Evolutionary conservation across 2,113 vertebrate species (phyloP).

Genomic region (Sylvietta virens): DNA sequence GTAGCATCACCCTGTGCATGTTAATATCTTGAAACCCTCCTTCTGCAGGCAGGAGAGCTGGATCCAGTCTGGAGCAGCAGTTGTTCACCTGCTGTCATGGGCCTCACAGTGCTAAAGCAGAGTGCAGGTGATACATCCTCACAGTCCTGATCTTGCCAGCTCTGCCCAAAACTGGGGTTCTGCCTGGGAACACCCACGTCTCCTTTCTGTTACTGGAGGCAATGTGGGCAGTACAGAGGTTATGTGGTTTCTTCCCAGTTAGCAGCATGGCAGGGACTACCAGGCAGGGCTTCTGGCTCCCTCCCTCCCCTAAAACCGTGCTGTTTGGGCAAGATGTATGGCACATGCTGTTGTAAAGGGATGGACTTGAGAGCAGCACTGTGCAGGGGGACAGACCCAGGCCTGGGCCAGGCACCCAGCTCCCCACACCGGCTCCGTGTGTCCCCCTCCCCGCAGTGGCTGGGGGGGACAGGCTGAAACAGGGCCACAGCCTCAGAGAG

Average conservation of each 20-base stretch:
- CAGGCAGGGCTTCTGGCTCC: not conserved
- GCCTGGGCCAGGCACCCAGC: not conserved
- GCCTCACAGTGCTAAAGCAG: fast-evolving
- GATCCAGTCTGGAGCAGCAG: not conserved
- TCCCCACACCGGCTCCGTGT: not conserved
- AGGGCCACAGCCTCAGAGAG: not conserved
- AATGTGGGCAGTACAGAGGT: not conserved
- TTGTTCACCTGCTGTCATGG: not conserved
- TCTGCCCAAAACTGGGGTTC: not conserved
- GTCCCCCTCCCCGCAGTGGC: not conserved
- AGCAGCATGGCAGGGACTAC: not conserved
- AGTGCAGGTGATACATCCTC: fast-evolving
- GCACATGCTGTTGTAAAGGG: fast-evolving
- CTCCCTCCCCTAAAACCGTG: fast-evolving
- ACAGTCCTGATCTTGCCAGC: not conserved
- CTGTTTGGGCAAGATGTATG: not conserved
- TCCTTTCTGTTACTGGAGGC: not conserved
- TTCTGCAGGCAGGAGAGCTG: not conserved
- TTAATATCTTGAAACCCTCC: not conserved
- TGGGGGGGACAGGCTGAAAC: fast-evolving
- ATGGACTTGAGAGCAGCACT: too few relatives aligned
- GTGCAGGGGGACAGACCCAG: not conserved
- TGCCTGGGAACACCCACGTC: not conserved
- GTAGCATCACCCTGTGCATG: not conserved
- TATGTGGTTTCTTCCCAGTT: not conserved